Percentiles rank a stretch among this genome's conserved stretches.
phyloP scores from a whole-genome alignment of 2,797 vertebrate genomes.

The Corythornis leucogaster region DNA sequence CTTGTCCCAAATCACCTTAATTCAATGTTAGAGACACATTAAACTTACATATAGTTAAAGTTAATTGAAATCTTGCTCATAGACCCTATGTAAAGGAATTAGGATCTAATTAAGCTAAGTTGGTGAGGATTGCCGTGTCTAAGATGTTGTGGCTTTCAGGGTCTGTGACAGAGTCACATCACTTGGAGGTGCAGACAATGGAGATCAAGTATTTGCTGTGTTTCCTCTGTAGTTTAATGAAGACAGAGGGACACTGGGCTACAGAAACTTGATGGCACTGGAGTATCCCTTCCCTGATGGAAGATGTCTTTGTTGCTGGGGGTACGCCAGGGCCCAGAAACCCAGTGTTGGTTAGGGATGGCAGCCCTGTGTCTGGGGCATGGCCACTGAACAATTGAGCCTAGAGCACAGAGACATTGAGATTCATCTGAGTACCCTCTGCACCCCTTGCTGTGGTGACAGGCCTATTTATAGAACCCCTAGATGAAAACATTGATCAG shows the following conservation, averaged over 20 bases:
- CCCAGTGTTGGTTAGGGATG: accelerated
- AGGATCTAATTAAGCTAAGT: conserved; percentile 25
- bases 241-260: neutral
- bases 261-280: neutral
- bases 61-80: conserved; percentile 45
- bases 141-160: neutral
- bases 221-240: neutral
- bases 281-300: neutral
- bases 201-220: neutral
- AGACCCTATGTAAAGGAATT: conserved; percentile 5
- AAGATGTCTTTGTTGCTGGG: neutral
- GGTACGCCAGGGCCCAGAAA: neutral
- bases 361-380: neutral
- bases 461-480: neutral
- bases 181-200: neutral
- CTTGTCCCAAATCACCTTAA: conserved; percentile 31
- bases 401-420: neutral
- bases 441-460: accelerated
- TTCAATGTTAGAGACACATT: neutral
- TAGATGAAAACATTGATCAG: accelerated
- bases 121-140: conserved; percentile 6
- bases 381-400: accelerated
- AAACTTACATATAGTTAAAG: conserved; percentile 29
- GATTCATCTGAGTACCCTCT: neutral
- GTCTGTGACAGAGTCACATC: neutral